A percentile compares a stretch with the other conserved stretches of the same genome.
Conservation (phyloP, 2,113 vertebrate species). For the Climacteris rufus region DNA sequence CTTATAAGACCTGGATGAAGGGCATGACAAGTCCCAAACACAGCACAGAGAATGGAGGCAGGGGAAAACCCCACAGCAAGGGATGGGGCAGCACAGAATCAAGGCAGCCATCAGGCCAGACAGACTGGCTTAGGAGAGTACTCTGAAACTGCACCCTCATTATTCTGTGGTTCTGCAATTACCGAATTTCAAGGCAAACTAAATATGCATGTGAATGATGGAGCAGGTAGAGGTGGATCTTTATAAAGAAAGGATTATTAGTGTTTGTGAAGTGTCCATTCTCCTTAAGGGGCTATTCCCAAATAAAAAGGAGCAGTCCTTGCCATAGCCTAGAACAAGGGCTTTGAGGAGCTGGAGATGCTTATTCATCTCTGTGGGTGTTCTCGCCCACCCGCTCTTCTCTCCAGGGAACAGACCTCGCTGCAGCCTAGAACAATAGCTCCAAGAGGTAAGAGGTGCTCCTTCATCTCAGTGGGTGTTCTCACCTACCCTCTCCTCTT, state of each 20-base stretch:
- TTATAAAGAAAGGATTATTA: not conserved
- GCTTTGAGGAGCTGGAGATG: not conserved
- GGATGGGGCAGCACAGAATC: not conserved
- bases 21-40: not conserved
- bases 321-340: not conserved
- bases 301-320: not conserved
- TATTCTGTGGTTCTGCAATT: not conserved
- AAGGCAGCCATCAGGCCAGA: not conserved
- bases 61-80: not conserved
- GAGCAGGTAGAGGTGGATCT: slow-evolving; percentile 16
- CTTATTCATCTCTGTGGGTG: slow-evolving; percentile 48
- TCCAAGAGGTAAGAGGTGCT: not conserved
- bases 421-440: not conserved
- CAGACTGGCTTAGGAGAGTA: not conserved
- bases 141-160: not conserved
- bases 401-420: slow-evolving; percentile 14
- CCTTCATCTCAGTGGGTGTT: slow-evolving; percentile 58
- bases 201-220: not conserved
- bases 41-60: not conserved
- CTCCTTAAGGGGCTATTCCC: not conserved
- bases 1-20: not conserved
- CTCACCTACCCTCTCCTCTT: not conserved
- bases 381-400: not conserved
- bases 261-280: not conserved
- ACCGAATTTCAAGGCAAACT: slow-evolving; percentile 24